Conservation (phyloP, 2,113 vertebrate genomes). For the Genyomyrus donnyi region DNA sequence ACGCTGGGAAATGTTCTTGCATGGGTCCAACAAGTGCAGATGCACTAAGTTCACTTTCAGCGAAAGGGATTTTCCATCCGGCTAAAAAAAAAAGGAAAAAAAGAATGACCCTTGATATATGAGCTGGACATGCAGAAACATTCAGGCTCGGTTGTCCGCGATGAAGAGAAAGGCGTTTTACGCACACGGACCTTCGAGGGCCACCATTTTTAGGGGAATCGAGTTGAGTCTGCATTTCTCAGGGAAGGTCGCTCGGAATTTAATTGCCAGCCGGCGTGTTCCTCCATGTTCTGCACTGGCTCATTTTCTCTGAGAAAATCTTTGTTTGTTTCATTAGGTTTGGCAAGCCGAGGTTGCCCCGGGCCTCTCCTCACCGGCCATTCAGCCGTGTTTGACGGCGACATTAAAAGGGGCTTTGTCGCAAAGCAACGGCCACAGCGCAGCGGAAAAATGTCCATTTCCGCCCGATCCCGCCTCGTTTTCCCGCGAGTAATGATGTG, state of each 20-base stretch:
- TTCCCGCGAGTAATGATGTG: conserved; percentile 60
- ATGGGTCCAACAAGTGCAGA: conserved; percentile 12
- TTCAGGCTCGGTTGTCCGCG: conserved; percentile 39
- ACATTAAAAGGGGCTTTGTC: conserved; percentile 71
- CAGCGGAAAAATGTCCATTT: conserved; percentile 69
- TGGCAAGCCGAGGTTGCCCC: conserved; percentile 53
- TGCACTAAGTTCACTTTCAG: conserved; percentile 12
- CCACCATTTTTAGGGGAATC: conserved; percentile 25
- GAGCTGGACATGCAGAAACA: conserved; percentile 41
- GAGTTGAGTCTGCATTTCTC: conserved; percentile 26
- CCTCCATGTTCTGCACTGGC: conserved; percentile 37
- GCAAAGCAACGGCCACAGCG: conserved; percentile 73
- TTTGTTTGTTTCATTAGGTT: conserved; percentile 56
- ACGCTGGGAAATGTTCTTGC: conserved; percentile 33
- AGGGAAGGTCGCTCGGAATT: conserved; percentile 6
- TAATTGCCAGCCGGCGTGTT: conserved; percentile 40
- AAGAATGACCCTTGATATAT: not conserved
- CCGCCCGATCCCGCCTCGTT: conserved; percentile 48
- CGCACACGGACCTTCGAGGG: conserved; percentile 31
- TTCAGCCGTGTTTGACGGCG: conserved; percentile 55
- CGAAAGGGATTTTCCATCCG: conserved; percentile 12
- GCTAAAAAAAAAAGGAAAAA: not conserved
- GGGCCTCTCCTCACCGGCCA: conserved; percentile 45
- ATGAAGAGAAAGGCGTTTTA: conserved; percentile 32
- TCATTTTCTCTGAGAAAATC: conserved; percentile 55